A percentile compares a stretch with the other conserved stretches of the same genome.
These are phyloP conservation scores for Upupa epops DNA, from an alignment of 2,113 vertebrate species.

Conservation along the genomic window DNA sequence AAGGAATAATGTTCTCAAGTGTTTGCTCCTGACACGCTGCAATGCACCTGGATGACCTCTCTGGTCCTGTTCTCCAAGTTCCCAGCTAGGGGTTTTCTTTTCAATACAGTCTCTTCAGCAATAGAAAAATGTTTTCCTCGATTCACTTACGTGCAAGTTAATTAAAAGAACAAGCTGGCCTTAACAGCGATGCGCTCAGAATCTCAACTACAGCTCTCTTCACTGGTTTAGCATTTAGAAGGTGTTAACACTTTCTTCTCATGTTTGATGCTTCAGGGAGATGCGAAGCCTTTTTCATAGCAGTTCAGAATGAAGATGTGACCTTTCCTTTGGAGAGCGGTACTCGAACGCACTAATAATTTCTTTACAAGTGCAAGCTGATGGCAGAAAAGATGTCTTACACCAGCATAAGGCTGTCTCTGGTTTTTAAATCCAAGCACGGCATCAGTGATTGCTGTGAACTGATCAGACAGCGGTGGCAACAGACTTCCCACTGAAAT, in stretches of 20 bases:
- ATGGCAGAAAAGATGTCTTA: background rate
- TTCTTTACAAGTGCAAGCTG: background rate
- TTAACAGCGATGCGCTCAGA: background rate
- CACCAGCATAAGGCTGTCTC: background rate
- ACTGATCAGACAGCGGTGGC: background rate
- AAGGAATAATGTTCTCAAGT: background rate
- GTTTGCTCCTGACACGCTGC: background rate
- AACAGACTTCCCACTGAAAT: background rate
- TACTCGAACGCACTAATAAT: background rate
- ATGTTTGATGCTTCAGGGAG: background rate
- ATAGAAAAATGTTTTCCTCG: background rate
- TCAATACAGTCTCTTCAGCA: background rate
- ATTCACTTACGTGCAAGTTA: background rate
- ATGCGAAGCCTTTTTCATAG: background rate
- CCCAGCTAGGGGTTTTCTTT: background rate
- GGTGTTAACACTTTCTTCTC: background rate
- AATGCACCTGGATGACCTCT: background rate
- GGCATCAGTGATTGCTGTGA: background rate
- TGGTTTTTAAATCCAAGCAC: background rate
- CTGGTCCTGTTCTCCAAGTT: background rate
- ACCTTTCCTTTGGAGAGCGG: background rate
- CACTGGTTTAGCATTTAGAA: background rate
- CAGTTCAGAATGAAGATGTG: background rate
- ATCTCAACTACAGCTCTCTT: background rate
- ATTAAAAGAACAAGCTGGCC: conserved; percentile 1